These are phyloP conservation scores for Pachypeltis micranthus DNA, from an alignment of 1,140 invertebrate genomes.

Conservation along the genomic window DNA sequence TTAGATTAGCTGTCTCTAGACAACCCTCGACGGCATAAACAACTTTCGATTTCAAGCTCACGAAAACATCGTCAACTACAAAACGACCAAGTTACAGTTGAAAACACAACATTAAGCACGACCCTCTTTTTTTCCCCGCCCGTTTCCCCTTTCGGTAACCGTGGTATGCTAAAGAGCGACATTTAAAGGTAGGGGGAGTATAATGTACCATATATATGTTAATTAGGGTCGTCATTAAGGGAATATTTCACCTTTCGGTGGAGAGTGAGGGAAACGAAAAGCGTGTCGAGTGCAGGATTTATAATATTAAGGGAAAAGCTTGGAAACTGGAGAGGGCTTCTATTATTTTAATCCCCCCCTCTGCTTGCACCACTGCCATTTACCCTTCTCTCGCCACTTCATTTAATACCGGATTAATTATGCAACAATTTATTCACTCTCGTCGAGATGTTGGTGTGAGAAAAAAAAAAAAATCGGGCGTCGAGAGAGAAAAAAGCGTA, in stretches of 20 bases:
- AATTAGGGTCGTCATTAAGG: slow-evolving; percentile 15
- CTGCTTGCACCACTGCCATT: too few species aligned
- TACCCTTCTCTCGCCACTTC: too few species aligned
- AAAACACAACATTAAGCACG: background rate
- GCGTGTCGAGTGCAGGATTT: slow-evolving; percentile 10
- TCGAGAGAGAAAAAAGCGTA: too few species aligned
- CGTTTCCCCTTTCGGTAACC: background rate
- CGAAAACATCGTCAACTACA: too few species aligned
- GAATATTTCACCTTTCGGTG: slow-evolving; percentile 11
- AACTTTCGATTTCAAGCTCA: too few species aligned
- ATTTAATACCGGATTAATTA: too few species aligned
- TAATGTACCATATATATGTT: slow-evolving; percentile 16
- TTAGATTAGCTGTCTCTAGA: too few species aligned
- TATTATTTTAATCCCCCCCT: too few species aligned
- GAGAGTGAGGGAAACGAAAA: background rate
- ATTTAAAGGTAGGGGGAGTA: slow-evolving; percentile 3
- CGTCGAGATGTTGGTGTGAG: background rate
- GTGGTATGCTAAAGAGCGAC: slow-evolving; percentile 12
- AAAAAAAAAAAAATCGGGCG: background rate
- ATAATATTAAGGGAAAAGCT: slow-evolving; percentile 11
- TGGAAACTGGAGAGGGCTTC: too few species aligned
- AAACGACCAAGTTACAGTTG: too few species aligned
- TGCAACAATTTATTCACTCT: slow-evolving; percentile 13
- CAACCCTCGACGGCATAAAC: too few species aligned
- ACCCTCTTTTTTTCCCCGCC: background rate